Percentiles rank a stretch among this genome's conserved stretches.
These are phyloP conservation scores for Eulimnadia texana DNA, from an alignment of 1,140 invertebrate genomes.

Conservation along the genomic window DNA sequence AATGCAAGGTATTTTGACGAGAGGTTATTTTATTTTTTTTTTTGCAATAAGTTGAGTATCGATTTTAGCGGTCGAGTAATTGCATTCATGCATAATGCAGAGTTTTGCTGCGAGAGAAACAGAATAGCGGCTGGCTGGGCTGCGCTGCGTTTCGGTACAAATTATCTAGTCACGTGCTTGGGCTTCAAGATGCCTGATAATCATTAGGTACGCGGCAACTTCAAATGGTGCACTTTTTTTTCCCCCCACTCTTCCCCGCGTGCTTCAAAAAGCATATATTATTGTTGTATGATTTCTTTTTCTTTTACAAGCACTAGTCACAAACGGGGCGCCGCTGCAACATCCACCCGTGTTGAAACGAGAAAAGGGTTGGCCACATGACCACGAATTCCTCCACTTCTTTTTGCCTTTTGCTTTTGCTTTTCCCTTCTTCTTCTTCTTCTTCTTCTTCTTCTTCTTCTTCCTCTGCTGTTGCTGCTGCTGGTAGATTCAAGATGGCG, in stretches of 20 bases:
- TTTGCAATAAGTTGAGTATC: too few relatives aligned
- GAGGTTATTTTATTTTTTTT: too few relatives aligned
- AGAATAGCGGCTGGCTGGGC: too few relatives aligned
- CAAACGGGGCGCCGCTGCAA: background rate
- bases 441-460: background rate
- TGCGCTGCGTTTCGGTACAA: background rate
- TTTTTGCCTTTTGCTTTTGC: background rate
- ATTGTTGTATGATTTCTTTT: too few relatives aligned
- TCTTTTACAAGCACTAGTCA: background rate
- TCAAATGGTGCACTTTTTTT: background rate
- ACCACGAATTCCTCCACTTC: background rate
- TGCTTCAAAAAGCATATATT: background rate
- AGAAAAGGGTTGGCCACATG: background rate
- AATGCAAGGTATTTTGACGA: too few relatives aligned
- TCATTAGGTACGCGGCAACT: background rate
- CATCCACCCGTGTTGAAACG: too few relatives aligned
- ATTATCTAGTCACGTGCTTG: background rate
- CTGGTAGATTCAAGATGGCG: background rate
- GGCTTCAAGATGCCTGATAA: background rate
- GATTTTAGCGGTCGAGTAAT: too few relatives aligned
- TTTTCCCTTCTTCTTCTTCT: background rate
- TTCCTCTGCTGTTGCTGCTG: too few relatives aligned
- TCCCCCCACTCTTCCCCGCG: background rate
- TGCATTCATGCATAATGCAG: too few relatives aligned
- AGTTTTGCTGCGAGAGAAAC: too few relatives aligned